Evolutionary conservation across 1,140 invertebrate species (phyloP), one percentile per base, ranked within the genome.

Genomic region (Bombus confusus): DNA sequence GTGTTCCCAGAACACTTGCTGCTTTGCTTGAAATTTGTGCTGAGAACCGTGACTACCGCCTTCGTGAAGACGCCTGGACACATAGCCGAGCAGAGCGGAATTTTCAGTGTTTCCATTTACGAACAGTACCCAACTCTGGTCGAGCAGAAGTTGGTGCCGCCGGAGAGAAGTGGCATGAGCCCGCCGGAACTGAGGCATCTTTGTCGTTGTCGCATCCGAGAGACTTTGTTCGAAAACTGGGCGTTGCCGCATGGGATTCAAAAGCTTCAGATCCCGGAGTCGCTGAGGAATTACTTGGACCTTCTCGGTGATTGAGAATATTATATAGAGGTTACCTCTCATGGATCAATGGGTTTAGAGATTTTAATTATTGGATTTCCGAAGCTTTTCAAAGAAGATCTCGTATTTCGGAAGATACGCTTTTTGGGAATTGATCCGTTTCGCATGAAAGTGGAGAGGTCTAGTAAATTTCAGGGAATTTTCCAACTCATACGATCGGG

Each of bases 221-320:
- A 97, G n/a, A 92, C 92, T 57, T 91, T 98, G 37, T 96, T 96
- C 92, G 85, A 95, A 2, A 97, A 97, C 91, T 97, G 97, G 94
- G 96, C 97, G 77, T 91, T 98, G 37, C 97, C 97, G 0, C 95
- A 96, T 88, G 97, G 97, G 25, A 97, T 98, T 86, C 94, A 95
- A 85, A 95, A 95, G 12, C 92, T 98, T 37, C 95, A 96, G 3
- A 92, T 98, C 85, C 97, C 98, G 0, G 92, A 95, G 66, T 93
- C 94, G 13, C 88, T 98, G 72, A 96, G 96, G 85, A 95, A 95
- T 86, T 98, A 98, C 93, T 93, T 98, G 68, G 97, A 98, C 94
- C 95, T 98, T n/a, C 94, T 96, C 86, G 95, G 96, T 34, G 97
- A 98, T 94, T 97, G 86, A 92, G 64, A 4, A n/a, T 43, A 15